phyloP scores from a whole-genome alignment of 2,113 vertebrate genomes.

The Nycticryphes semicollaris region DNA sequence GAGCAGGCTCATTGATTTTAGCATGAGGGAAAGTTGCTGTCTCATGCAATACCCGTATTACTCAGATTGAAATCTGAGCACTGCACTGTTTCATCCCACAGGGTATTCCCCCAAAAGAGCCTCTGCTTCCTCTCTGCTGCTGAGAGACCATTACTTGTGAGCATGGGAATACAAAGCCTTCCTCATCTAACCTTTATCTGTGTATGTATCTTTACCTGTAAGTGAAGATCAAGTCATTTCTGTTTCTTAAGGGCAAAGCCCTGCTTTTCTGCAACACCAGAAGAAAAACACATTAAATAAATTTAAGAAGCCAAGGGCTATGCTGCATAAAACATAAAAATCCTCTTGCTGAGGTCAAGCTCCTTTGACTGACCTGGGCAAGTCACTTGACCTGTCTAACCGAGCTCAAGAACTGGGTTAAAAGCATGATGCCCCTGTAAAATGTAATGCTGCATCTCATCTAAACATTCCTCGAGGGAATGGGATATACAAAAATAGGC shows the following conservation, averaged over 20 bases:
- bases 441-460: conserved; percentile 38
- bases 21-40: conserved; percentile 36
- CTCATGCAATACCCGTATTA: conserved; percentile 17
- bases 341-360: not conserved
- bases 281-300: not conserved
- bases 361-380: not conserved
- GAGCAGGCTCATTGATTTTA: conserved; percentile 34
- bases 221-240: not conserved
- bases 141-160: not conserved
- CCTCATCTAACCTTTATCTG: not conserved
- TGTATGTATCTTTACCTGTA: not conserved
- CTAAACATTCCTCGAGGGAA: conserved; percentile 50
- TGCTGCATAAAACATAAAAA: not conserved
- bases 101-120: conserved; percentile 25
- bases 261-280: not conserved
- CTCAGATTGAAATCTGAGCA: conserved; percentile 33
- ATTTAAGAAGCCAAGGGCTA: not conserved
- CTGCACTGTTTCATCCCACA: conserved; percentile 7
- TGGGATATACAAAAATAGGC: conserved; percentile 21
- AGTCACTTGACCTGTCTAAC: not conserved
- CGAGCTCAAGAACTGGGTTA: conserved; percentile 28
- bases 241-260: not conserved
- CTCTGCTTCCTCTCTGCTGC: not conserved
- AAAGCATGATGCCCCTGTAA: conserved; percentile 21
- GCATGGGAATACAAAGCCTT: not conserved